These are phyloP conservation scores for Nothocercus julius DNA, from an alignment of 2,113 vertebrate species.

Conservation along the genomic window DNA sequence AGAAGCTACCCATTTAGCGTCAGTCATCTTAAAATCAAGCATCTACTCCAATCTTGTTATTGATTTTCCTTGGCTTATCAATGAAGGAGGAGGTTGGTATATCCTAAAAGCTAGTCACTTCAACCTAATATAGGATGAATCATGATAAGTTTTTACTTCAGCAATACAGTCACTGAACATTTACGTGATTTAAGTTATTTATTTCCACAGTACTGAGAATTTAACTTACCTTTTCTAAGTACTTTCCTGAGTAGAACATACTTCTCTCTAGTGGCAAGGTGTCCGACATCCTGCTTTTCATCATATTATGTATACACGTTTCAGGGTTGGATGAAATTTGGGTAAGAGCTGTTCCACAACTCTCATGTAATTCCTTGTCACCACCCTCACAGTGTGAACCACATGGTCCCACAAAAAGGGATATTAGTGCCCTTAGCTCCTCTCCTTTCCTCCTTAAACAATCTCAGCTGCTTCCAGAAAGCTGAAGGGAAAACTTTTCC, in stretches of 20 bases:
- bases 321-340: not conserved
- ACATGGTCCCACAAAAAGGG: not conserved
- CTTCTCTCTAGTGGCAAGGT: not conserved
- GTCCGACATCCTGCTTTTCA: not conserved
- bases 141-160: not conserved
- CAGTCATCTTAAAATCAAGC: not conserved
- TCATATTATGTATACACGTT: not conserved
- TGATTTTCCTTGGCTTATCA: not conserved
- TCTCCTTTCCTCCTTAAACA: not conserved
- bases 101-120: not conserved
- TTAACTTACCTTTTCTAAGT: not conserved
- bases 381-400: fast-evolving
- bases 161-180: not conserved
- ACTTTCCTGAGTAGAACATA: not conserved
- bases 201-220: not conserved
- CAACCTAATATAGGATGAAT: not conserved
- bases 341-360: not conserved
- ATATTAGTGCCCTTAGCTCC: not conserved
- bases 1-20: not conserved
- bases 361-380: not conserved
- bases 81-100: not conserved
- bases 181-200: not conserved
- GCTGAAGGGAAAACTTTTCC: not conserved
- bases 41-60: not conserved
- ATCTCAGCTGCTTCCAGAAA: not conserved